Evolutionary conservation across 2,888 invertebrate species (phyloP).

Genomic region (Campoplex nolae): DNA sequence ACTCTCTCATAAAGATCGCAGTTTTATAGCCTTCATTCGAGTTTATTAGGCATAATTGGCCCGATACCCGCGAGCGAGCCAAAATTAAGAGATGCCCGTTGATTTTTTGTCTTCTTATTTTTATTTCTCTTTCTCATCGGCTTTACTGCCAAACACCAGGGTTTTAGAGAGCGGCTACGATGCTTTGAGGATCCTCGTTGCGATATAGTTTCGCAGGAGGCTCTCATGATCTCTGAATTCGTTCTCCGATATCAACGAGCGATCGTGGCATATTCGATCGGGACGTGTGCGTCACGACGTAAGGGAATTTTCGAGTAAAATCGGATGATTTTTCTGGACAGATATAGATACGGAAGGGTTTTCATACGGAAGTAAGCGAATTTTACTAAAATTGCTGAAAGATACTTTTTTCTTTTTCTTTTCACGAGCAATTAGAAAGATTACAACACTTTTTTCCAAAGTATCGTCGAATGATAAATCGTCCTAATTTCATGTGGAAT

Average conservation of each 20-base stretch:
- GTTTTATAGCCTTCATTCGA: slow-evolving; percentile 63
- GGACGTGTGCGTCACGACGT: not conserved
- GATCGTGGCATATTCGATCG: not conserved
- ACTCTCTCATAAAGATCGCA: slow-evolving; percentile 57
- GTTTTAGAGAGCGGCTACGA: slow-evolving; percentile 14
- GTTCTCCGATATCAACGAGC: slow-evolving; percentile 23
- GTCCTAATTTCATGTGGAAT: not conserved
- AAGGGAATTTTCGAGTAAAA: not conserved
- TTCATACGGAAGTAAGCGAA: not conserved
- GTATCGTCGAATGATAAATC: not conserved
- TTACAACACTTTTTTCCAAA: not conserved
- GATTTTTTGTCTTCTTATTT: slow-evolving; percentile 6
- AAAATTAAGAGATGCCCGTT: slow-evolving; percentile 43
- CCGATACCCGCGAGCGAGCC: slow-evolving; percentile 45
- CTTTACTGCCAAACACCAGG: slow-evolving; percentile 51
- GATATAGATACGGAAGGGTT: not conserved
- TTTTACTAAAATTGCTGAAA: not conserved
- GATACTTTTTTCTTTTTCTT: not conserved
- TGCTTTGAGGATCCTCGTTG: slow-evolving; percentile 30
- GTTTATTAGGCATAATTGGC: slow-evolving; percentile 68
- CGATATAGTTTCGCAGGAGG: not conserved
- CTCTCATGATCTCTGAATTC: slow-evolving; percentile 54
- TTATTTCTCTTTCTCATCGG: not conserved
- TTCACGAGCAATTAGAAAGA: not conserved
- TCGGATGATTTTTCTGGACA: not conserved